These are phyloP conservation scores for Nemotelus nigrinus DNA, from an alignment of 2,888 invertebrate species.

Conservation along the genomic window DNA sequence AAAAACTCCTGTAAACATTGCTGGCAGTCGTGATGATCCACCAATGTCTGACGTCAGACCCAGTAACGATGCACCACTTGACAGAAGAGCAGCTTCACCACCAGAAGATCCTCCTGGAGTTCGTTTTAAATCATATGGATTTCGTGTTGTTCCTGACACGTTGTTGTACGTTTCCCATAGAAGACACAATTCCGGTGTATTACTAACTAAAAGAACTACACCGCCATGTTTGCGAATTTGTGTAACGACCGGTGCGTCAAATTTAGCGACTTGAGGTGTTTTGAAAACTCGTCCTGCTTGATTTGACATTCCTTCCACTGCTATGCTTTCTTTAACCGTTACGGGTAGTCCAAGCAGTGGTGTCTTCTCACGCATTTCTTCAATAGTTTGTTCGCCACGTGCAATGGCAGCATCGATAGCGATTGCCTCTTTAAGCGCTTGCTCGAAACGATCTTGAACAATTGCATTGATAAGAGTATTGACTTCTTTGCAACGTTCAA, in stretches of 20 bases:
- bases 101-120: conserved; percentile 93
- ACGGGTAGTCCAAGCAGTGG: conserved; percentile 87
- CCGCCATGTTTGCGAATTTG: conserved; percentile 81
- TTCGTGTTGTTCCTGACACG: conserved; percentile 85
- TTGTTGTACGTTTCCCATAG: conserved; percentile 92
- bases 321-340: conserved; percentile 85
- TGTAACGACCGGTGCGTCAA: conserved; percentile 79
- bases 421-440: conserved; percentile 79
- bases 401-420: conserved; percentile 75
- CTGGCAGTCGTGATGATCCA: conserved; percentile 88
- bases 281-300: conserved; percentile 75
- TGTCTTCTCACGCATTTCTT: conserved; percentile 72
- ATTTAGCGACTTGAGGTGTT: conserved; percentile 71
- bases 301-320: conserved; percentile 81
- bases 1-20: conserved; percentile 90
- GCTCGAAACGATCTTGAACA: conserved; percentile 79
- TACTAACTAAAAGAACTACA: conserved; percentile 86
- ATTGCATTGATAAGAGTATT: conserved; percentile 83
- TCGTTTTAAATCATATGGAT: conserved; percentile 84
- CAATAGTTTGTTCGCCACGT: conserved; percentile 68
- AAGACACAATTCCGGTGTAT: conserved; percentile 90
- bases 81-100: conserved; percentile 81
- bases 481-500: conserved; percentile 79
- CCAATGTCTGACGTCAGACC: conserved; percentile 91
- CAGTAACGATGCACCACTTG: conserved; percentile 81